Percentiles rank a stretch among this genome's conserved stretches.
These are phyloP conservation scores for Ellobius talpinus DNA, from an alignment of 2,113 vertebrate species.

Conservation along the genomic window DNA sequence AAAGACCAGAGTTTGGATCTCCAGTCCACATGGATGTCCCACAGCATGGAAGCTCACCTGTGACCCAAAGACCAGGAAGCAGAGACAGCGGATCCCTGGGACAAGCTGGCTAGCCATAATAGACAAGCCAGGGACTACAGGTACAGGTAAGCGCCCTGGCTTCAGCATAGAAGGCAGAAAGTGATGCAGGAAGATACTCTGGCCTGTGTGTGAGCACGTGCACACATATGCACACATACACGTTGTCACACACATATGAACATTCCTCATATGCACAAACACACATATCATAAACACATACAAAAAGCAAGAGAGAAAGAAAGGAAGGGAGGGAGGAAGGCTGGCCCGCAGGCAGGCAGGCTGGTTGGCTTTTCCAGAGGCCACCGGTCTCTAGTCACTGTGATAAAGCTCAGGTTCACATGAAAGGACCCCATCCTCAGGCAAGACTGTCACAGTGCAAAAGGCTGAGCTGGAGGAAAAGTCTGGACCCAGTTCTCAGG, in stretches of 20 bases:
- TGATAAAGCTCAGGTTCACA: background rate
- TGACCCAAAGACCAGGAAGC: background rate
- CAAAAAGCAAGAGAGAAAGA: too few species aligned
- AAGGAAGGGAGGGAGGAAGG: background rate
- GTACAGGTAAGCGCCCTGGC: background rate
- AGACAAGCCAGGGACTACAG: background rate
- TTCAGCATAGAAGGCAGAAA: background rate
- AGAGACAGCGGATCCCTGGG: background rate
- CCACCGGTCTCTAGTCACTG: background rate
- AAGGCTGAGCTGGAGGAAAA: background rate
- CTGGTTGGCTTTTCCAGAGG: background rate
- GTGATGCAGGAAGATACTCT: background rate
- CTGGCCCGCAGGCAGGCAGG: fast-evolving
- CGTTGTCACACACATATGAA: background rate
- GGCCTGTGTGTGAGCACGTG: background rate
- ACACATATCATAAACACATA: background rate
- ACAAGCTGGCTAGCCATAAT: background rate
- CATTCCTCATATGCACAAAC: background rate
- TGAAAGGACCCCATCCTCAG: background rate
- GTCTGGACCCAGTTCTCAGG: background rate
- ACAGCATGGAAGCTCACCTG: background rate
- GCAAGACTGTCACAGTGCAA: background rate
- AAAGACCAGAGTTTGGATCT: background rate
- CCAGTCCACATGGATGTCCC: background rate
- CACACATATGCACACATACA: too few species aligned